These are phyloP conservation scores for Parauchenoglanis punctatus DNA, from an alignment of 2,797 vertebrate genomes.

Conservation along the genomic window DNA sequence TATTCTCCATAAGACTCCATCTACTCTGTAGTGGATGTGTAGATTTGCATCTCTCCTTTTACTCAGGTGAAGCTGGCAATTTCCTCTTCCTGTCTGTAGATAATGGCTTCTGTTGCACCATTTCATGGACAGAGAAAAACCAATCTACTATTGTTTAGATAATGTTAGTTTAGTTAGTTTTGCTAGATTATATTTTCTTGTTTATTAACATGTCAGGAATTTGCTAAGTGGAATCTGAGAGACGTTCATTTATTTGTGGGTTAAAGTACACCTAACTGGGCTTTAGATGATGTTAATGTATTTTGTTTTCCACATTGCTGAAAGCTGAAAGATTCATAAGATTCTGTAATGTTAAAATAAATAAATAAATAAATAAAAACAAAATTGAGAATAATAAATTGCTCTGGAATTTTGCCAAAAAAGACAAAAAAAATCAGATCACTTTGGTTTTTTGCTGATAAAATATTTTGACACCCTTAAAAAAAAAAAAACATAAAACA, in stretches of 20 bases:
- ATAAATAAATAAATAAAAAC: no score
- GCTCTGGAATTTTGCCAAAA: not conserved
- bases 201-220: not conserved
- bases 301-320: not conserved
- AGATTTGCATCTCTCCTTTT: not conserved
- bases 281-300: not conserved
- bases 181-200: no score
- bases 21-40: not conserved
- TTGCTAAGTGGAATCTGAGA: no score
- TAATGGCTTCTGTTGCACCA: not conserved
- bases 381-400: not conserved
- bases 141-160: no score
- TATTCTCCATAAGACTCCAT: not conserved
- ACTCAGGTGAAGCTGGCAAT: not conserved
- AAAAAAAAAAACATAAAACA: not conserved
- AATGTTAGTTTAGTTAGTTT: no score
- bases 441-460: not conserved
- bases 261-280: not conserved
- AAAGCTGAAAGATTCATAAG: not conserved
- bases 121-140: not conserved
- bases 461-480: not conserved
- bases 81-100: not conserved
- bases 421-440: not conserved
- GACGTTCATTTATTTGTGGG: no score
- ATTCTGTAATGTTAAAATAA: no score